Base-by-base conservation (phyloP, 1,140 invertebrate species). In the Dolichoris vasculosae region DNA sequence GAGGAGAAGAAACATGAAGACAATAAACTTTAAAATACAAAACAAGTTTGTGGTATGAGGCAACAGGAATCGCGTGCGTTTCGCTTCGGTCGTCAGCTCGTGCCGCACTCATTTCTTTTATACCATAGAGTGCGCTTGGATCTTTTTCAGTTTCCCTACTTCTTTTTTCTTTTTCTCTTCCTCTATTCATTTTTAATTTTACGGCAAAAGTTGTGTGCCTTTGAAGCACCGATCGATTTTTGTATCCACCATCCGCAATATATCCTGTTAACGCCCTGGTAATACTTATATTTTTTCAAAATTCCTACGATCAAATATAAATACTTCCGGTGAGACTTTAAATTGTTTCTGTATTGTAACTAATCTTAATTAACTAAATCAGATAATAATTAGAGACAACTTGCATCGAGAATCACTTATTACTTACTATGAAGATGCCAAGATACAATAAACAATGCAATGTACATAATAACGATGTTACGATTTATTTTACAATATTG, bases 1-100 rank as follows among this genome's bases (percentile, higher is more conserved):
- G 3, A 23, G 30, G 71, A 64, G 51, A 69, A 67, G 51, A 30
- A 75, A 75, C 71, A 67, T 73, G 55, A 82, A 85, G 71, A 82
- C 71, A 85, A 77, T 85, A 85, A 85, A 85, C 35, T 85, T 82
- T 48, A 77, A 82, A 77, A 85, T 64, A 82, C 67, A 69, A 81
- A 85, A 81, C 63, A 77, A 86, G 67, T 75, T 35, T 23, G 38
- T 46, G 38, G 26, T 64, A 69, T 20, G 59, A 20, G 55, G 43
- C 43, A 30, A 77, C 26, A 48, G 13, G 46, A 76, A 81, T 91
- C 89, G 90, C 90, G 90, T 91, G 90, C 89, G 89, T 90, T 86
- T 90, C 89, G 89, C 83, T 90, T 87, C 87, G 88, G 83, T 90
- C 90, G 85, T 87, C 85, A 85, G 82, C 86, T 75, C 75, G 43